These are phyloP conservation scores for Cephalopholis sonnerati DNA, from an alignment of 2,113 vertebrate genomes.

Conservation along the genomic window DNA sequence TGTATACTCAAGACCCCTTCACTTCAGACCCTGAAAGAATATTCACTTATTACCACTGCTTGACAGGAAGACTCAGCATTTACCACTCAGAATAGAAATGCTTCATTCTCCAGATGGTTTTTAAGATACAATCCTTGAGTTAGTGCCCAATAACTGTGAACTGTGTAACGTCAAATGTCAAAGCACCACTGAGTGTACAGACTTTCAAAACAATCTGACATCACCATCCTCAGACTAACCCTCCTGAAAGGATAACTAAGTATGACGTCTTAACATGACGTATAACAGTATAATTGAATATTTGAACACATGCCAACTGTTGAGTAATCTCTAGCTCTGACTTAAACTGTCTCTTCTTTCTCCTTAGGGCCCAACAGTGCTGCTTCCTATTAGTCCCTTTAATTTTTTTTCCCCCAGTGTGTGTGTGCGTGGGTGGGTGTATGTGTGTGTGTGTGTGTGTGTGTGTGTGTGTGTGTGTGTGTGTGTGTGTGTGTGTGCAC, in stretches of 20 bases:
- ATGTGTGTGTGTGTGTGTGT: neutral
- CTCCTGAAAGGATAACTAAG: neutral
- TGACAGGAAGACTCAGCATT: neutral
- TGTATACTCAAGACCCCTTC: neutral
- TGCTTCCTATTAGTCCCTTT: slow-evolving; percentile 34
- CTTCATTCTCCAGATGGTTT: neutral
- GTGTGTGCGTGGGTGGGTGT: slow-evolving; percentile 3
- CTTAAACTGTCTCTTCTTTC: slow-evolving; percentile 14
- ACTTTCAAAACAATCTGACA: neutral
- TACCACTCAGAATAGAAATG: neutral
- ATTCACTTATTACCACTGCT: neutral
- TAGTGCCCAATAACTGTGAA: neutral
- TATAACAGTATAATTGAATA: slow-evolving; percentile 10
- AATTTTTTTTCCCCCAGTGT: neutral
- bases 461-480: neutral
- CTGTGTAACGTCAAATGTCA: neutral
- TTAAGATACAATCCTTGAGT: neutral
- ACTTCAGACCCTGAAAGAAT: neutral
- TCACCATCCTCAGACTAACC: neutral
- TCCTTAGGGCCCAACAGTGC: slow-evolving; percentile 1
- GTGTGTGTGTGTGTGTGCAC: neutral
- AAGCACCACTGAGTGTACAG: neutral
- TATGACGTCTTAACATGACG: neutral
- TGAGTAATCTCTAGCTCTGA: slow-evolving; percentile 11
- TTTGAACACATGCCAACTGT: neutral